Conservation (phyloP, 2,888 invertebrate species). For the Dasypogon diadema region DNA sequence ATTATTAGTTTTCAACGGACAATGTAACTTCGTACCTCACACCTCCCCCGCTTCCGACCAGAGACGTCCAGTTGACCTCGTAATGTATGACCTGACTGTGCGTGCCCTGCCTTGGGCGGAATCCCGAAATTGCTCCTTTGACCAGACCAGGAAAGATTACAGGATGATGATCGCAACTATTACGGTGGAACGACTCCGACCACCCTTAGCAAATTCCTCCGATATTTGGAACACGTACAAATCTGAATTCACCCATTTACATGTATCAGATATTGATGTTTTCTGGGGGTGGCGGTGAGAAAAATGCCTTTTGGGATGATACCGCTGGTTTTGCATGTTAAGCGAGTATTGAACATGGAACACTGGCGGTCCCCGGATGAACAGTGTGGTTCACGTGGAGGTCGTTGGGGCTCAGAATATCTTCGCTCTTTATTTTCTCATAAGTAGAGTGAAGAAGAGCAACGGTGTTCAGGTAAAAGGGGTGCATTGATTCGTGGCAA, state of each 20-base stretch:
- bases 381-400: not conserved
- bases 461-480: not conserved
- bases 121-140: constrained; percentile 16
- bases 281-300: not conserved
- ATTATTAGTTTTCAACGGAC: constrained; percentile 47
- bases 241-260: constrained; percentile 43
- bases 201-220: not conserved
- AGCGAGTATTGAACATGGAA: constrained; percentile 1
- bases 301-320: constrained; percentile 4
- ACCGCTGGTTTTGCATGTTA: constrained; percentile 25
- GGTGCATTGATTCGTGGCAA: constrained; percentile 28
- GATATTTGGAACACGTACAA: constrained; percentile 45
- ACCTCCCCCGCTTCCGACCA: not conserved
- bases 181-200: not conserved
- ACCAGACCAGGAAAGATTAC: constrained; percentile 30
- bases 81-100: constrained; percentile 8
- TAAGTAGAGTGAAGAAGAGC: not conserved
- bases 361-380: not conserved
- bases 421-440: constrained; percentile 10
- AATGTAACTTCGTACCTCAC: constrained; percentile 21
- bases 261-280: constrained; percentile 44
- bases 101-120: not conserved
- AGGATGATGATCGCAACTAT: constrained; percentile 34
- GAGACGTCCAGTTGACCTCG: not conserved
- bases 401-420: not conserved